phyloP scores from a whole-genome alignment of 2,888 invertebrate species.

The Pseudococcus jackbeardsleyi region DNA sequence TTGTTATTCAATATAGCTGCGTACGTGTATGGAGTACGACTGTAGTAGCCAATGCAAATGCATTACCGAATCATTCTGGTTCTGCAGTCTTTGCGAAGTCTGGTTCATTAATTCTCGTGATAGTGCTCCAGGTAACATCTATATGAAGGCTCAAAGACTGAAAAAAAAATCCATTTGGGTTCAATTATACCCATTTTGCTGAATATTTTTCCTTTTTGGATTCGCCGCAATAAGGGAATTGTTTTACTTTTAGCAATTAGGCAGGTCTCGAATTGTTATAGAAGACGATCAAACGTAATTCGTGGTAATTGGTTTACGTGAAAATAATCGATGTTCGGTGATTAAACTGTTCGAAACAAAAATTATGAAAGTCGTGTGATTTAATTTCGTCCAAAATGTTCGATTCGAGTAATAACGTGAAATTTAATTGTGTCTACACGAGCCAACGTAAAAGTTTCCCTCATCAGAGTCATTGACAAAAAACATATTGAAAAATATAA shows the following conservation, averaged over 20 bases:
- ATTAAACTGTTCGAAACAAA: neutral
- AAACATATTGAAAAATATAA: constrained; percentile 16
- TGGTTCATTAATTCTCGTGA: neutral
- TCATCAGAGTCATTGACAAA: constrained; percentile 15
- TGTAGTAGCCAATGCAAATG: neutral
- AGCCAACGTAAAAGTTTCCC: neutral
- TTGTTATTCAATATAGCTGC: constrained; percentile 38
- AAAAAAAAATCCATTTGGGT: neutral
- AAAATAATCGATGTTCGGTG: neutral
- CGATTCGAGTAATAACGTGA: neutral
- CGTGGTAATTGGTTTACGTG: constrained; percentile 20
- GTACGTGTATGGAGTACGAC: neutral
- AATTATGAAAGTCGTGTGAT: neutral
- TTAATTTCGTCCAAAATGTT: neutral
- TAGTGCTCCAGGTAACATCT: neutral
- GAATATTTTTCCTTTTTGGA: neutral
- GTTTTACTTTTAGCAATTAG: neutral
- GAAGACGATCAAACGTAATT: neutral
- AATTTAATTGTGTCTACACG: neutral
- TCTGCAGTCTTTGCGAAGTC: neutral
- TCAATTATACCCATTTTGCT: neutral
- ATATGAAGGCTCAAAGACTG: neutral
- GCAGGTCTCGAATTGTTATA: neutral
- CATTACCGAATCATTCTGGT: neutral
- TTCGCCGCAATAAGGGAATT: neutral